A percentile compares a stretch with the other conserved stretches of the same genome.
phyloP scores from a whole-genome alignment of 2,888 invertebrate species.

The Tetranychus piercei region DNA sequence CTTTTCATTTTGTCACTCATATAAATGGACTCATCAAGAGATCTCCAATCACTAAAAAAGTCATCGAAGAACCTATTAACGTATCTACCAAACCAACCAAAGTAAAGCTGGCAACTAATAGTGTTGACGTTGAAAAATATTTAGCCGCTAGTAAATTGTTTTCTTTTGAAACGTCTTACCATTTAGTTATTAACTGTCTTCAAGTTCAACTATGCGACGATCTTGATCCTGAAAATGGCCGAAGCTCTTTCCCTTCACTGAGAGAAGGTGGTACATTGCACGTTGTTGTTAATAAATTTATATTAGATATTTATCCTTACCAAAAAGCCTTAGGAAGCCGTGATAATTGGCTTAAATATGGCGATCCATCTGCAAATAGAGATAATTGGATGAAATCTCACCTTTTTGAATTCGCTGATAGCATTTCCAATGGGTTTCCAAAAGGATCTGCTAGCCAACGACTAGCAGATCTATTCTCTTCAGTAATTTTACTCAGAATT shows the following conservation, averaged over 20 bases:
- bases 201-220: constrained; percentile 94
- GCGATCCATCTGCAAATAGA: constrained; percentile 51
- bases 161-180: constrained; percentile 93
- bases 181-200: constrained; percentile 74
- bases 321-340: constrained; percentile 74
- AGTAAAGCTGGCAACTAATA: background rate
- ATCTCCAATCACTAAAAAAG: constrained; percentile 40
- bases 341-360: constrained; percentile 68
- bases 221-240: constrained; percentile 50
- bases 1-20: constrained; percentile 69
- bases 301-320: constrained; percentile 83
- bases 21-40: constrained; percentile 58
- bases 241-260: constrained; percentile 62
- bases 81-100: constrained; percentile 9
- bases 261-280: constrained; percentile 82
- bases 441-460: constrained; percentile 21
- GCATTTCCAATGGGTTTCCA: constrained; percentile 33
- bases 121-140: constrained; percentile 3
- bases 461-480: constrained; percentile 16
- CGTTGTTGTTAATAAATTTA: constrained; percentile 55
- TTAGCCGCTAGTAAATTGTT: constrained; percentile 44
- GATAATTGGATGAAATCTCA: constrained; percentile 72
- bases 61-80: constrained; percentile 12
- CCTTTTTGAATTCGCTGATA: constrained; percentile 45
- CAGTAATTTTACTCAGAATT: constrained; percentile 18